Base-by-base conservation (phyloP, 2,888 invertebrate species). In the Euplagia quadripunctaria region DNA sequence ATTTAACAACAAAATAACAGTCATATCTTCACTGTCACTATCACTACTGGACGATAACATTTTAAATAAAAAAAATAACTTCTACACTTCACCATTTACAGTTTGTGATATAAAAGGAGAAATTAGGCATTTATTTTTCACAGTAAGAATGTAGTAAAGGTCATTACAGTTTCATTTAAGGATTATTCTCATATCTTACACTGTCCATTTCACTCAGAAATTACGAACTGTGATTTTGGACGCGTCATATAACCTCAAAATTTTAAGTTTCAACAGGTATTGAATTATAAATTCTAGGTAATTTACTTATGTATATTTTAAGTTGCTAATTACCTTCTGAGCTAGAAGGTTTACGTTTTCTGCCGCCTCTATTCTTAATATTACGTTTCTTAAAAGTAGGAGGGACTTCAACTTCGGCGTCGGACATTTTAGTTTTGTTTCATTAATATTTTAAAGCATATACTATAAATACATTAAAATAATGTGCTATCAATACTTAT, bases 341-440 rank as follows among this genome's bases (percentile, higher is more conserved):
- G 80, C 96, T 96, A 1, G 96, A 96, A 46, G 94, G 89, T 88
- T 97, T 97, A 20, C 97, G 96, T 90, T 97, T 97, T 68, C 98
- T 93, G 0, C 96, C 96, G 8, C 96, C 96, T 84, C 93, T 96
- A 68, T 96, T 97, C 77, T 96, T 96, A 4, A 97, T 91, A 87
- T 94, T 97, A 7, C 97, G 96, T 87, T 97, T 98, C 89, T 97
- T 98, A 88, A 98, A 98, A 17, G 92, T 92, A 12, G 91, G 83
- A 9, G 94, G 87, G 71, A 91, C 82, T 82, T 91, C 91, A 0
- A 92, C 86, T 84, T 95, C 95, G 9, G 74, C 89, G 77, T 95
- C 95, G 0, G 95, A 95, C 95, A 95, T 94, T 86, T 79, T 91
- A n/a, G 7, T 1, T 46, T 8, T 17, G 20, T 64, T n/a, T 14